Conservation (phyloP, 2,888 invertebrate species). For the Trichopria drosophilae region DNA sequence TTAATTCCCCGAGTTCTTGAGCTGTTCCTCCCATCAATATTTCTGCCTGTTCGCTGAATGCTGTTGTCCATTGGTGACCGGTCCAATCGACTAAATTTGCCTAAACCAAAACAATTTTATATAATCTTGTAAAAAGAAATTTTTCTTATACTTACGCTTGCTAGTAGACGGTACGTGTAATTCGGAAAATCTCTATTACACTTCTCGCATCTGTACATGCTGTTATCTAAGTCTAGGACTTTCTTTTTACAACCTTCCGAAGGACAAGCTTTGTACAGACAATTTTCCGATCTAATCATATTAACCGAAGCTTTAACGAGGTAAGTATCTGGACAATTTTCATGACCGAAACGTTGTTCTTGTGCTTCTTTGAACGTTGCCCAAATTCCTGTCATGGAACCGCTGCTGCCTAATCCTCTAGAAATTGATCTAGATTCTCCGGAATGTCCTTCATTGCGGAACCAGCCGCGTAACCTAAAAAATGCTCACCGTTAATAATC, state of each 20-base stretch:
- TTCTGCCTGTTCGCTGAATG: slow-evolving; percentile 85
- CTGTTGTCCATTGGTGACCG: slow-evolving; percentile 86
- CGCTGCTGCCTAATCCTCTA: slow-evolving; percentile 55
- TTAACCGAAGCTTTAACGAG: slow-evolving; percentile 77
- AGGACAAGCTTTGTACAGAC: slow-evolving; percentile 90
- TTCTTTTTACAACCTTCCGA: slow-evolving; percentile 92
- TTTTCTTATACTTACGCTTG: slow-evolving; percentile 67
- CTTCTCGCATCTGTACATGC: slow-evolving; percentile 91
- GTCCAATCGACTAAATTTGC: slow-evolving; percentile 85
- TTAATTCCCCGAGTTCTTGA: slow-evolving; percentile 77
- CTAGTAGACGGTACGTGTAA: slow-evolving; percentile 82
- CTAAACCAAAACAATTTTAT: slow-evolving; percentile 58
- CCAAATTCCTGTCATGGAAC: slow-evolving; percentile 67
- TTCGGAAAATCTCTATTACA: slow-evolving; percentile 83
- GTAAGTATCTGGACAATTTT: slow-evolving; percentile 82
- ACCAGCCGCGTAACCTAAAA: slow-evolving; percentile 82
- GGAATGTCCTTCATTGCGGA: slow-evolving; percentile 73
- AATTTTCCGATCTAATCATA: slow-evolving; percentile 78
- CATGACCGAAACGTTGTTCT: slow-evolving; percentile 69
- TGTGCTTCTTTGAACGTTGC: slow-evolving; percentile 77
- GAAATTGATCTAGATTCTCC: slow-evolving; percentile 67
- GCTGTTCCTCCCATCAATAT: slow-evolving; percentile 71
- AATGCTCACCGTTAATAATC: slow-evolving; percentile 6
- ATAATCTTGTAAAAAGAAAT: not conserved
- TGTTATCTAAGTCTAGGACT: slow-evolving; percentile 84